Base-by-base conservation (phyloP, 2,113 vertebrate genomes). In the Neofelis nebulosa region DNA sequence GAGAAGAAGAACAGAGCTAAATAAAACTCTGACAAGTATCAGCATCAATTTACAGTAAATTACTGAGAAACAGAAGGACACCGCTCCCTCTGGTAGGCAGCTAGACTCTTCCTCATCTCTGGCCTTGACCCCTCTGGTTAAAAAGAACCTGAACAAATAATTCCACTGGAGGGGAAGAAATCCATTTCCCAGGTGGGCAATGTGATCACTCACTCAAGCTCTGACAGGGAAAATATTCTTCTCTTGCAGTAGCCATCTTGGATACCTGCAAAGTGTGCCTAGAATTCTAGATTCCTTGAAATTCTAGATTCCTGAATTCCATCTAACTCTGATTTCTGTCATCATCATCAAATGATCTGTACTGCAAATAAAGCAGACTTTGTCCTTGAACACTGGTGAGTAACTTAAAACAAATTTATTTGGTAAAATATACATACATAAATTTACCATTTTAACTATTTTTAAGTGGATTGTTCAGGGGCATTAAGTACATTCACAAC, bases 61-160 rank as follows among this genome's bases (percentile, higher is more conserved):
- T 73, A 86, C 57, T 4, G 45, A 41, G 61, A 95, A 91, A 94
- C 74, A 85, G 86, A 82, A 97, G 52, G 45, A 57, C 19, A 18
- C 25, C 6, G 38, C 87, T 90, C 41, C 79, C 87, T 91, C 90
- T 11, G 3, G 55, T 41, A 45, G 80, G 29, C 96, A 86, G 80
- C 61, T 29, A 79, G 68, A 83, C 29, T 15, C 23, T 78, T 41
- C 52, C 73, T 95, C 15, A 18, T 29, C 41, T 48, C 68, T 9
- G 31, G 27, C 38, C 52, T 55, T 38, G 82, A 89, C 7, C 13
- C 38, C 55, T 89, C 52, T 79, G 91, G 50, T 25, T 85, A 55
- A 95, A 84, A 52, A 78, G 29, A 90, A 94, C 41, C 61, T 97
- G 65, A 92, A 81, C 84, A 87, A 90, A 95, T 83, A 97, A 97